A percentile compares a stretch with the other conserved stretches of the same genome.
phyloP scores from a whole-genome alignment of 2,888 invertebrate species.

The Drosophila fungiperda region DNA sequence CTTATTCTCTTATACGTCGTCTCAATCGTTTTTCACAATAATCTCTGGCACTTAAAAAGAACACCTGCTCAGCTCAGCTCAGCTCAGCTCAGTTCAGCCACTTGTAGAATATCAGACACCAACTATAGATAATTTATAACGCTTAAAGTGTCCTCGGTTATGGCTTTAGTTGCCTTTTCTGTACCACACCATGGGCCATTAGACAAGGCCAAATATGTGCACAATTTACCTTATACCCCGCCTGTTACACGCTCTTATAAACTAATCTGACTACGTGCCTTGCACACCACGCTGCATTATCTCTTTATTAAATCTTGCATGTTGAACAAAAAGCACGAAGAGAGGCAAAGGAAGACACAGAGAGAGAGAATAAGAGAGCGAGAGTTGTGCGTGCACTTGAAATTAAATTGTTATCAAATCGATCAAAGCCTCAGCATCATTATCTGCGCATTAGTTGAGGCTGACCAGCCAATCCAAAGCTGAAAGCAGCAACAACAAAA shows the following conservation, averaged over 20 bases:
- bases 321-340: conserved; percentile 7
- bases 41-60: neutral
- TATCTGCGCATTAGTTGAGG: conserved; percentile 76
- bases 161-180: conserved; percentile 2
- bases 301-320: conserved; percentile 40
- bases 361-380: neutral
- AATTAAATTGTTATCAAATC: conserved; percentile 80
- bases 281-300: conserved; percentile 66
- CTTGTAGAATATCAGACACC: neutral
- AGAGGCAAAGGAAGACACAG: conserved; percentile 1
- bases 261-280: conserved; percentile 72
- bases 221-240: conserved; percentile 1
- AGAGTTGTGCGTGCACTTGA: conserved; percentile 67
- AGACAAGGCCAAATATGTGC: conserved; percentile 33
- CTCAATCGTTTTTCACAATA: neutral
- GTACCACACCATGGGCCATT: conserved; percentile 25
- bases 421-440: conserved; percentile 79
- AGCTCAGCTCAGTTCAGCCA: neutral
- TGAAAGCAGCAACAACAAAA: conserved; percentile 7
- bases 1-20: neutral
- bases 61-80: neutral
- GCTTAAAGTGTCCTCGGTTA: conserved; percentile 1
- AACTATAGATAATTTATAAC: neutral
- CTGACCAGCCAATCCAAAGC: conserved; percentile 21
- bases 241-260: conserved; percentile 25